Base-by-base conservation (phyloP, 2,888 invertebrate species). In the Agrochola circellaris region DNA sequence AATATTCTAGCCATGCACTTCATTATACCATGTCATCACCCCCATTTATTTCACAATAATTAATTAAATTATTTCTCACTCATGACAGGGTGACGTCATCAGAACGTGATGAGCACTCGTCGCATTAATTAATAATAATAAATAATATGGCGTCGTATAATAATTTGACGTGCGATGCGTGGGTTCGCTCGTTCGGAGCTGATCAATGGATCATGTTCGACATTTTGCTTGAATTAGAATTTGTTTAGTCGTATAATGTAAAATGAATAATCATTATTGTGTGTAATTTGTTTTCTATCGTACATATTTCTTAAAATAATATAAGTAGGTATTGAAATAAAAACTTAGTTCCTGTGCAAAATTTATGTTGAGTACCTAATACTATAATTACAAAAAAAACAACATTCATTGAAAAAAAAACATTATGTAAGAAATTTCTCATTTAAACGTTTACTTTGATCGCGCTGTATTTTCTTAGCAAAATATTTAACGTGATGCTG, bases 71-170 rank as follows among this genome's bases (percentile, higher is more conserved):
- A 79, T 60, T 64, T 23, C 30, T 64, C 34, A 64, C 20, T 78
- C 62, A 78, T 45, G 51, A 54, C 42, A 67, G 20, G 38, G 9
- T 67, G 74, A 74, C 79, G 45, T 74, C 67, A 71, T 65, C 79
- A 72, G 38, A 70, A 73, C 48, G 20, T 54, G 78, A 45, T 30
- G 48, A 65, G 71, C 34, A 68, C 70, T 73, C 17, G 23, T 51
- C 48, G 66, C 30, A 71, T 61, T 64, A n/a, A 79, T 82, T 74
- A 74, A 74, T 71, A 68, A 79, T 38, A 71, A 69, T 81, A 67
- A 82, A 71, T 71, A 71, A 78, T 67, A 56, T 9, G 26, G 23
- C 34, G 23, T 30, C 38, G 23, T 20, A 30, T 17, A 23, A 60
- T 71, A 64, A 67, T 71, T 69, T 61, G 60, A 45, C n/a, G 45